Evolutionary conservation across 2,113 vertebrate genomes (phyloP), one percentile per base, ranked within the genome.

Genomic region (Falco punctatus): DNA sequence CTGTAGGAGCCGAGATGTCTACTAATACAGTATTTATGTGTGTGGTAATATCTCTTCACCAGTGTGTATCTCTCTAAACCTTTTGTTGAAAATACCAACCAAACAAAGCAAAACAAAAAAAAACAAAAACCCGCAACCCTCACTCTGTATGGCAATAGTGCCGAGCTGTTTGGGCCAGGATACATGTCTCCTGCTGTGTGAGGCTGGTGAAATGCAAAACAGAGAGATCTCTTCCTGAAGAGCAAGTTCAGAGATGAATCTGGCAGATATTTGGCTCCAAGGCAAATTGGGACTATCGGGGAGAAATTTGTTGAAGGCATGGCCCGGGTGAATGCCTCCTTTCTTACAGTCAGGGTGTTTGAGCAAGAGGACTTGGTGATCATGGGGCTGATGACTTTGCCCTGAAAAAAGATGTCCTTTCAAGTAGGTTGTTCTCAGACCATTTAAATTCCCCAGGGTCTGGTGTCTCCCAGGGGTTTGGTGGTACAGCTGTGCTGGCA

Each of bases 401-500:
- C 57, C 73, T 95, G 75, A 64, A 91, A 94, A 90, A 64, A 86
- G 46, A 82, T 88, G 83, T 86, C 57, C 42, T 81, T 92, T 92
- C 66, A 83, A 58, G 35, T 38, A 52, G 52, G 33, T 81, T 82
- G 51, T 84, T 94, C 90, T 94, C 80, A 96, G 83, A 86, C 52
- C 77, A 46, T 72, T 94, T 92, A 48, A 62, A n/a, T 86, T 96
- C 93, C 88, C 75, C 30, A 16, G 69, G 49, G 88, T 49, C 61
- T 92, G 77, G 48, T 94, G 61, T 89, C 88, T 93, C 83, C 80
- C 78, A 81, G 70, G 90, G 86, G 72, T 72, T 94, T 87, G 91
- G 66, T 94, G 83, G 88, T 88, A 89, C 84, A 95, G 96, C 96
- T 97, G 88, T 24, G 3, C 84, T 94, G 94, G 88, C 88, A 64